Conservation (phyloP, 2,888 invertebrate species). For the Philereme transversata region DNA sequence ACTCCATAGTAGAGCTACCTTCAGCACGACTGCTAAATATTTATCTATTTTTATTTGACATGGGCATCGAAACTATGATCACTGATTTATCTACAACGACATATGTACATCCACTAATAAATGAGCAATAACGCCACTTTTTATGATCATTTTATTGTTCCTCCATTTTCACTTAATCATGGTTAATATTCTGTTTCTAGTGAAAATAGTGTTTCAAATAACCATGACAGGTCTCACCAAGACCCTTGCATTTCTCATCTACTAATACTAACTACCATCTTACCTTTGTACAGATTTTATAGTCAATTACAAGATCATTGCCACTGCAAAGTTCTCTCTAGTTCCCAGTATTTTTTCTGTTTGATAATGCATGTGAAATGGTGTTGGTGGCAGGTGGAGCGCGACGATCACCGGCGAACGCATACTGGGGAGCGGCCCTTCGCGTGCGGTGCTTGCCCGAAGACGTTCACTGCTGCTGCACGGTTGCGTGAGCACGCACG, state of each 20-base stretch:
- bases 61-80: no score
- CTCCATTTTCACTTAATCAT: no score
- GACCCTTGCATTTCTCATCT: background rate
- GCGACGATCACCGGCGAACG: slow-evolving; percentile 79
- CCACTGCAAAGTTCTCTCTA: slow-evolving; percentile 23
- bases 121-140: no score
- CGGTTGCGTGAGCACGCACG: slow-evolving; percentile 78
- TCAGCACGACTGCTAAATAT: no score
- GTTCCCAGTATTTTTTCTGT: slow-evolving; percentile 41
- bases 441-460: slow-evolving; percentile 76
- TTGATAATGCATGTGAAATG: slow-evolving; percentile 52
- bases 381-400: slow-evolving; percentile 72
- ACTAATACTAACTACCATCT: background rate
- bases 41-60: no score
- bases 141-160: no score
- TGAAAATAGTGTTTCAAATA: no score
- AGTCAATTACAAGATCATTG: slow-evolving; percentile 30
- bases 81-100: no score
- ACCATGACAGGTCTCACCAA: background rate
- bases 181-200: no score
- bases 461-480: slow-evolving; percentile 81
- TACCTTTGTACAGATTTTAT: slow-evolving; percentile 16
- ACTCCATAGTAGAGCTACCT: background rate
- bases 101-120: no score
- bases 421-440: slow-evolving; percentile 81